phyloP scores from a whole-genome alignment of 2,113 vertebrate species.

The Podilymbus podiceps region DNA sequence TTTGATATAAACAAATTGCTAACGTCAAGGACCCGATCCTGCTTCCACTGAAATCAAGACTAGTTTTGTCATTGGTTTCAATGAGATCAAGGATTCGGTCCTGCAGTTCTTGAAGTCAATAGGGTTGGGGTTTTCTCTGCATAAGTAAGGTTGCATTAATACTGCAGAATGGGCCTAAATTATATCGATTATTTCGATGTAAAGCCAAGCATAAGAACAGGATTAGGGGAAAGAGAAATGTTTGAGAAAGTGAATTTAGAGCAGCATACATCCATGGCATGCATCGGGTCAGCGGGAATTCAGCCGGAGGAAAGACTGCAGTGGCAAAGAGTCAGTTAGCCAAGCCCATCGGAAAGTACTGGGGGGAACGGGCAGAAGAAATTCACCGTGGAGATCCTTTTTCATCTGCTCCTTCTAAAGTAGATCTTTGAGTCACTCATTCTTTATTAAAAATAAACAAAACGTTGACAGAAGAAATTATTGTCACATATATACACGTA shows the following conservation, averaged over 20 bases:
- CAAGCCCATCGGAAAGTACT: neutral
- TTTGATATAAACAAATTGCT: neutral
- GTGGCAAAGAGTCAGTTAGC: neutral
- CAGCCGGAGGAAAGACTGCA: neutral
- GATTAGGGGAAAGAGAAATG: neutral
- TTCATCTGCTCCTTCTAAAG: neutral
- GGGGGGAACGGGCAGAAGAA: neutral
- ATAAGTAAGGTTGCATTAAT: neutral
- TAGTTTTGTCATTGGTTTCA: slow-evolving; percentile 21
- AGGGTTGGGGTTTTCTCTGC: neutral
- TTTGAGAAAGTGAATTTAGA: neutral
- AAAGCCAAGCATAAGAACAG: neutral
- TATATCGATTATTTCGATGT: neutral
- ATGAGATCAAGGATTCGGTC: neutral
- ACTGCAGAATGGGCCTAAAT: neutral
- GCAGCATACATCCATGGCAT: neutral
- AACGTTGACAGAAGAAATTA: slow-evolving; percentile 37
- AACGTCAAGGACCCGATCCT: slow-evolving; percentile 15
- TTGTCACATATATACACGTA: neutral
- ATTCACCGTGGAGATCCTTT: neutral
- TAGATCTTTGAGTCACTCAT: neutral
- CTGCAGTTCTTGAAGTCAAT: neutral
- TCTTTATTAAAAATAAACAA: slow-evolving; percentile 63
- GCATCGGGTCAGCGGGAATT: neutral
- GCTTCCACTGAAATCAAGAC: neutral